Conservation (phyloP, 2,797 vertebrate species). For the Chloroceryle inda region DNA sequence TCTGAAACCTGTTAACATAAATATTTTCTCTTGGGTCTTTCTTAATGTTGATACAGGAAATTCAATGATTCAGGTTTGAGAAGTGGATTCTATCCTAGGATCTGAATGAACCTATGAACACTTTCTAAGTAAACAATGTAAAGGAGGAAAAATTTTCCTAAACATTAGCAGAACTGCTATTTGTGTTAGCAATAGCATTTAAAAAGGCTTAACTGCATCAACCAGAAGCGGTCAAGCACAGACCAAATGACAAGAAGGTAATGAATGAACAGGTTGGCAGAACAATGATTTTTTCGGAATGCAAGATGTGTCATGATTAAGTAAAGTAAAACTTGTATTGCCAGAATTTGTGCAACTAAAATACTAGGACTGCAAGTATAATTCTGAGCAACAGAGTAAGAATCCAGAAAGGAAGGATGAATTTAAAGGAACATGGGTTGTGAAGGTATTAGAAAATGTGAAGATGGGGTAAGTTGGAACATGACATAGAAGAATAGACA, state of each 20-base stretch:
- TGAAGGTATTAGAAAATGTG: neutral
- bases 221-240: neutral
- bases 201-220: neutral
- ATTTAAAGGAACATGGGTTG: neutral
- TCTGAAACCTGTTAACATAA: neutral
- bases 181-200: neutral
- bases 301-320: neutral
- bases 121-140: neutral
- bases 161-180: neutral
- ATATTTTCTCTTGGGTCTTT: neutral
- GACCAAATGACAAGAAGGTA: neutral
- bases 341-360: neutral
- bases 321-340: neutral
- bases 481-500: neutral
- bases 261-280: neutral
- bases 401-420: neutral
- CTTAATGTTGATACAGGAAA: neutral
- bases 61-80: neutral
- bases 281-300: neutral
- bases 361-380: neutral
- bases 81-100: neutral
- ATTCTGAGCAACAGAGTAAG: neutral
- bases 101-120: neutral
- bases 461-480: neutral
- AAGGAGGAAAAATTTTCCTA: neutral